Evolutionary conservation across 2,113 vertebrate species (phyloP), one percentile per base, ranked within the genome.

Genomic region (Saccopteryx leptura): DNA sequence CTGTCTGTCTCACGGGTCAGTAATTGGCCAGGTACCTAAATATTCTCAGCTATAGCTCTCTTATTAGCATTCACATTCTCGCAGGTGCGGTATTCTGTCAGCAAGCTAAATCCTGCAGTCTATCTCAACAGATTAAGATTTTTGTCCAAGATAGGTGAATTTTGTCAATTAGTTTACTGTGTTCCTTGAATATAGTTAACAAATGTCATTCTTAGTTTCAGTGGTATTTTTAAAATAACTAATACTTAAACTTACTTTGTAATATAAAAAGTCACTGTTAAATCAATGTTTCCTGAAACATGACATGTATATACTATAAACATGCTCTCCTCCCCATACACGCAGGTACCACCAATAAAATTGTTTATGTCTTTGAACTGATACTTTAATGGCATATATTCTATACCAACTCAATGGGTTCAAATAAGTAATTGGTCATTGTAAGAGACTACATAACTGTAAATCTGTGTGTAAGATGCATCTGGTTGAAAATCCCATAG

Each of bases 161-260:
- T 88, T 84, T 95, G 39, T 60, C 68, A 71, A 46, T 31, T 75
- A 26, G 4, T 89, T 86, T 74, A 78, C 56, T 74, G 1, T 90
- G 68, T 82, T 94, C 61, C 48, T 84, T 80, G 46, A 93, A 81
- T 86, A 61, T n/a, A 39, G 58, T 90, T 88, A 87, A 69, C 48
- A 93, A 94, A 48, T 65, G 21, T 71, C 78, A 92, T 88, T 68
- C 63, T 72, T 72, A 50, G 26, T 88, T n/a, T 19, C 50, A n/a
- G 50, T 19, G 52, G 66, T 78, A 56, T 78, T 56, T 78, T 52
- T 78, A n/a, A 78, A 78, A 78, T 78, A 78, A 56, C 50, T 19
- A 78, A 54, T 52, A 76, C 52, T 21, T 78, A 56, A 78, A 12
- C 75, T n/a, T 19, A 50, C 74, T 78, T n/a, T n/a, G 8, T 56